Percentiles rank a stretch among this genome's conserved stretches.
Conservation (phyloP, 2,797 vertebrate genomes). For the Spinus olivaceus region DNA sequence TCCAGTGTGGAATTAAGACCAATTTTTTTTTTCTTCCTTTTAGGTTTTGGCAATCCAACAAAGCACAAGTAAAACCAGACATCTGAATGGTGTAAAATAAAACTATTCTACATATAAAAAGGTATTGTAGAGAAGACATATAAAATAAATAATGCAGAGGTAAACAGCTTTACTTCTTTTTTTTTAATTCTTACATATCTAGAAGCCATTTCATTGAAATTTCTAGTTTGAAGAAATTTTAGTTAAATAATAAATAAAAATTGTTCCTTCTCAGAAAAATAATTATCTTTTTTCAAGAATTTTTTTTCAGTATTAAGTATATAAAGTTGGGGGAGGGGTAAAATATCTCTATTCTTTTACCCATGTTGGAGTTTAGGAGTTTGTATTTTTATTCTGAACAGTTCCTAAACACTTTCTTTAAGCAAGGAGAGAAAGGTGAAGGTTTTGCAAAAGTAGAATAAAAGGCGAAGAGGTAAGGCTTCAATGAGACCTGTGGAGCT, state of each 20-base stretch:
- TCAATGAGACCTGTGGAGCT: slow-evolving; percentile 1
- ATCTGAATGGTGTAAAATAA: neutral
- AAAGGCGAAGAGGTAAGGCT: neutral
- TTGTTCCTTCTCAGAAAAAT: neutral
- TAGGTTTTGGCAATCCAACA: neutral
- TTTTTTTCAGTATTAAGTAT: neutral
- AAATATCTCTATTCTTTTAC: neutral
- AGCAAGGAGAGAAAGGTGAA: neutral
- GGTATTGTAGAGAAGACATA: neutral
- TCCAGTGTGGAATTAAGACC: neutral
- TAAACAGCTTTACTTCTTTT: neutral
- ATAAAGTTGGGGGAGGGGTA: fast-evolving
- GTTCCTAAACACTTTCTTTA: neutral
- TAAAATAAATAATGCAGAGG: neutral
- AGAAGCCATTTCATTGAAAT: neutral
- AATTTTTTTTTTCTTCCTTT: neutral
- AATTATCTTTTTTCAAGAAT: neutral
- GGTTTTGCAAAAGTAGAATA: neutral
- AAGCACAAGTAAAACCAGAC: neutral
- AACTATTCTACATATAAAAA: neutral
- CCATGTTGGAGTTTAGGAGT: neutral
- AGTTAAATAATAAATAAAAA: neutral
- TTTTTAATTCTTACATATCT: neutral
- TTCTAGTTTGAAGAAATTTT: neutral
- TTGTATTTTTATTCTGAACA: neutral